These are phyloP conservation scores for Auanema sp. DNA, from an alignment of 2,888 invertebrate species.

Conservation along the genomic window DNA sequence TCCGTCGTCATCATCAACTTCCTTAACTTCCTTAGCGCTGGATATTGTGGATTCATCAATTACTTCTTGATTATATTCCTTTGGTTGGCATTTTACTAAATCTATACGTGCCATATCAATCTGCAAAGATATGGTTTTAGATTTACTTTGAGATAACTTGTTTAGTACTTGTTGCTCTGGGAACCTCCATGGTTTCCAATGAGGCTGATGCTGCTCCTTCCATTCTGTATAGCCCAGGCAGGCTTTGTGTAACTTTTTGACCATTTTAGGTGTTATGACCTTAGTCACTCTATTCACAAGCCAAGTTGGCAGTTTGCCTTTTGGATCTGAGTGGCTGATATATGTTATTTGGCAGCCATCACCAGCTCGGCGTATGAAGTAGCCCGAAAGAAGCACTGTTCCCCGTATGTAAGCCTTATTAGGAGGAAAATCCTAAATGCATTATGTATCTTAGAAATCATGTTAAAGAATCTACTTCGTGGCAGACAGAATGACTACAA, in stretches of 20 bases:
- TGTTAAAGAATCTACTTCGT: constrained; percentile 71
- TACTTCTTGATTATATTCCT: constrained; percentile 44
- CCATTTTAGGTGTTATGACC: constrained; percentile 82
- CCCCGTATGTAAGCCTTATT: constrained; percentile 79
- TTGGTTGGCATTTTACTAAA: constrained; percentile 45
- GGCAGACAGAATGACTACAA: constrained; percentile 85
- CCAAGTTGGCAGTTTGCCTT: constrained; percentile 77
- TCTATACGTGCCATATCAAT: constrained; percentile 31
- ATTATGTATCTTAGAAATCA: constrained; percentile 6
- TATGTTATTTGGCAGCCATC: constrained; percentile 81
- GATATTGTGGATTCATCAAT: constrained; percentile 42
- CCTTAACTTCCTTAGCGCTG: background rate
- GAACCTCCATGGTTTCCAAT: constrained; percentile 83
- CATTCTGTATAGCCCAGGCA: constrained; percentile 78
- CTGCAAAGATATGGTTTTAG: constrained; percentile 6
- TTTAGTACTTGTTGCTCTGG: constrained; percentile 76
- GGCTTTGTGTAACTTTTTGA: constrained; percentile 80
- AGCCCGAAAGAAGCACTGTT: constrained; percentile 73
- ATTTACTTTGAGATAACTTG: background rate
- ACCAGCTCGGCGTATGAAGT: constrained; percentile 71
- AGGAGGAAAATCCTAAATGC: constrained; percentile 73
- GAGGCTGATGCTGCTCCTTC: constrained; percentile 79
- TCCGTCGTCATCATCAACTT: constrained; percentile 6
- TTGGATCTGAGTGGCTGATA: constrained; percentile 77
- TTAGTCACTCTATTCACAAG: constrained; percentile 84